Evolutionary conservation across 2,797 vertebrate species (phyloP), one percentile per base, ranked within the genome.

Genomic region (Gobio occitaniae): DNA sequence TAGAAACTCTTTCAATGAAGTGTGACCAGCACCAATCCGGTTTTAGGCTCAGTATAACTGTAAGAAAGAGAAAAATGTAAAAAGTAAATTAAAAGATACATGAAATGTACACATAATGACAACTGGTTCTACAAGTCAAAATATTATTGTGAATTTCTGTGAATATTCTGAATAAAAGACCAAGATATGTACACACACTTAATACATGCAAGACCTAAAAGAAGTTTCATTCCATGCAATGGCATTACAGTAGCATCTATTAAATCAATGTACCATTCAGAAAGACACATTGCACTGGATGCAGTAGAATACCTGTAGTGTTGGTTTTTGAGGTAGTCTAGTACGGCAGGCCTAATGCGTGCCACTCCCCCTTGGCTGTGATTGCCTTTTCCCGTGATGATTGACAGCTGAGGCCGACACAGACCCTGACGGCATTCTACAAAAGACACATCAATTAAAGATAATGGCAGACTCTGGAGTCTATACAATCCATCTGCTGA

Each of bases 311-410:
- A 99, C 97, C 96, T 97, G 94, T 97, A 98, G 90, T 94, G 94
- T 88, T 96, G 96, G 93, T 92, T 97, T 89, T 93, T 96, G 95
- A 99, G 97, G 96, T 98, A 99, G 94, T 97, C 96, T 90, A 96
- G 95, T 92, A 99, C 97, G 2, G 98, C 97, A 83, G 97, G 97
- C 89, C 97, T 98, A 94, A 99, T 97, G 88, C 98, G 97, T 92
- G 98, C 97, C 91, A 99, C 95, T 86, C 98, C 97, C 92, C 98
- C 97, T 91, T 97, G 97, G 91, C 98, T 99, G 95, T 96, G 98
- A 95, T 96, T 99, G 93, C 98, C 98, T 95, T 96, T 97, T 93
- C 98, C 98, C 86, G 98, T 99, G 94, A 99, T 99, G 92, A 99
- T 95, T 88, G 92, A 97, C 80, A 99, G 96, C 91, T 97, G 96